These are phyloP conservation scores for Dorcus hopei DNA, from an alignment of 2,888 invertebrate genomes.

Conservation along the genomic window DNA sequence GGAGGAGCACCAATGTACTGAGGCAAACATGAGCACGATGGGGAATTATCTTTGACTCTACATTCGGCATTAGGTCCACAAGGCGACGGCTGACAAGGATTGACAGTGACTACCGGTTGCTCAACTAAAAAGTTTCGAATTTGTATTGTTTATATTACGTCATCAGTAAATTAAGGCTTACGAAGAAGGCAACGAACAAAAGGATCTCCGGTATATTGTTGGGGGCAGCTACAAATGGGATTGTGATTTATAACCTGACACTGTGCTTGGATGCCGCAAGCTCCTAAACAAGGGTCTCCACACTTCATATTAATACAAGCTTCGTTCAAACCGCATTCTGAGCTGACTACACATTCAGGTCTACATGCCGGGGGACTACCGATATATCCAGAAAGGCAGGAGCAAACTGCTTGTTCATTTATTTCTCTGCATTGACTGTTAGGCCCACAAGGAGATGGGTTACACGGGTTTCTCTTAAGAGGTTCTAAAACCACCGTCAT, in stretches of 20 bases:
- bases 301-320: slow-evolving; percentile 49
- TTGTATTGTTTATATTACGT: slow-evolving; percentile 31
- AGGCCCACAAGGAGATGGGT: slow-evolving; percentile 41
- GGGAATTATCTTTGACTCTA: slow-evolving; percentile 61
- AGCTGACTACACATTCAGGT: slow-evolving; percentile 49
- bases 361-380: slow-evolving; percentile 50
- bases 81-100: slow-evolving; percentile 63
- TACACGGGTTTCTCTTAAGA: slow-evolving; percentile 39
- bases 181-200: slow-evolving; percentile 44
- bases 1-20: slow-evolving; percentile 70
- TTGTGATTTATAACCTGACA: slow-evolving; percentile 50
- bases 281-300: slow-evolving; percentile 47
- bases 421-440: slow-evolving; percentile 43
- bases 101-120: slow-evolving; percentile 33
- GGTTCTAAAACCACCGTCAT: slow-evolving; percentile 18
- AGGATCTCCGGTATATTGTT: slow-evolving; percentile 43
- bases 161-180: slow-evolving; percentile 49
- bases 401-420: slow-evolving; percentile 42
- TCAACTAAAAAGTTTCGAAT: slow-evolving; percentile 21
- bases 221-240: slow-evolving; percentile 49
- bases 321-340: slow-evolving; percentile 44
- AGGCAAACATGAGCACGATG: slow-evolving; percentile 71
- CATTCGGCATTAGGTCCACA: slow-evolving; percentile 64
- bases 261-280: slow-evolving; percentile 47
- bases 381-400: slow-evolving; percentile 43